Base-by-base conservation (phyloP, 2,888 invertebrate species). In the Nomada ruficornis region DNA sequence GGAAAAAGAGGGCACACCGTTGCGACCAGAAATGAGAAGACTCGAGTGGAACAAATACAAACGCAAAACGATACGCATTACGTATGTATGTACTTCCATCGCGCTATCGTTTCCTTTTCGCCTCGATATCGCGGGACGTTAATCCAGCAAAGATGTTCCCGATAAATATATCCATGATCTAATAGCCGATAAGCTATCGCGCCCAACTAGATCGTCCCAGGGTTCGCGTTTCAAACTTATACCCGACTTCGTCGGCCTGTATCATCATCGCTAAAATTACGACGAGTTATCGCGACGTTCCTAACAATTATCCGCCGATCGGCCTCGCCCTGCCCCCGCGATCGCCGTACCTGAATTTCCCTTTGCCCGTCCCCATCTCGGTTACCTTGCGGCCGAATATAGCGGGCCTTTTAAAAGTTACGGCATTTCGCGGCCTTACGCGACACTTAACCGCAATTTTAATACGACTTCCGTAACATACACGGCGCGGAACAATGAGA, bases 151-250 rank as follows among this genome's bases (percentile, higher is more conserved):
- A 84, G 85, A 77, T 67, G 57, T 50, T 67, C 23, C 36, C 69
- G 89, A 89, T 88, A 90, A 90, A 92, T 90, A 91, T 90, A 91
- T 86, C 89, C 87, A 71, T 89, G 90, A 92, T 91, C 84, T 84
- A 82, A 84, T 83, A 83, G 72, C 77, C 85, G 91, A 91, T 91
- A 91, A 87, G 83, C 72, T 90, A 89, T 90, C 88, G 75, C 64
- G 60, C 47, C 68, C 65, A 72, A 67, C 63, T 78, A 71, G 82
- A 86, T 83, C 82, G 78, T 75, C 68, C 47, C 50, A 20, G 77
- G 72, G 74, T 70, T 57, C n/a, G 26, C 69, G 74, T 84, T 77
- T 74, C 75, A 75, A 81, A 64, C 75, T 71, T 63, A 54, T 13
- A 44, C 62, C 47, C 62, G 57, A 54, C 70, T 71, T 79, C 81